A percentile compares a stretch with the other conserved stretches of the same genome.
phyloP scores from a whole-genome alignment of 2,797 vertebrate species.

The Microchirus variegatus region DNA sequence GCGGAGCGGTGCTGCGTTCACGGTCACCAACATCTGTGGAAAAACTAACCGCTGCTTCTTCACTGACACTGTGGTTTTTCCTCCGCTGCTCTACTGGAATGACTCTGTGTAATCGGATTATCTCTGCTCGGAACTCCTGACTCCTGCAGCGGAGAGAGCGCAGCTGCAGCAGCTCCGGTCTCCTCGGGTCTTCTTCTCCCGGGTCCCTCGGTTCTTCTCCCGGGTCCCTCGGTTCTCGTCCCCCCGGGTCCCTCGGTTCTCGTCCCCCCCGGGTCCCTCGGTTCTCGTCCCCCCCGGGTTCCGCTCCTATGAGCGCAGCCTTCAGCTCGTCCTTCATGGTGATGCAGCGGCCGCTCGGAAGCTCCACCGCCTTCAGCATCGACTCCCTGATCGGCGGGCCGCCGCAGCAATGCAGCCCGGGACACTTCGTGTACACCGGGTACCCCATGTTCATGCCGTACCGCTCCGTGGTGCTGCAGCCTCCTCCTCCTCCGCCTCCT shows the following conservation, averaged over 20 bases:
- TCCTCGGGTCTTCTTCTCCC: slow-evolving; percentile 9
- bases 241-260: neutral
- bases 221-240: slow-evolving; percentile 2
- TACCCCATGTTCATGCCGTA: slow-evolving; percentile 99
- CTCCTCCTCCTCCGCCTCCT: slow-evolving; percentile 87
- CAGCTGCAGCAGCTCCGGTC: slow-evolving; percentile 6
- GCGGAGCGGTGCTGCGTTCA: neutral
- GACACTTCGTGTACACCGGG: slow-evolving; percentile 93
- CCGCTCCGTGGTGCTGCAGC: slow-evolving; percentile 92
- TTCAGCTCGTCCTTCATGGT: slow-evolving; percentile 90
- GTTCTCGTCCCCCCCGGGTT: slow-evolving; percentile 7
- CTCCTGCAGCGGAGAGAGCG: slow-evolving; percentile 16
- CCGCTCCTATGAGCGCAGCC: slow-evolving; percentile 88
- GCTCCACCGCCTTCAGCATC: slow-evolving; percentile 95
- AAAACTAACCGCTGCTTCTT: neutral
- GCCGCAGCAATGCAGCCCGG: slow-evolving; percentile 87
- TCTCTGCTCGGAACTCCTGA: slow-evolving; percentile 24
- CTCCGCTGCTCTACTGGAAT: slow-evolving; percentile 45
- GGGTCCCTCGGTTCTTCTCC: slow-evolving; percentile 17
- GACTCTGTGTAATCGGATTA: slow-evolving; percentile 39
- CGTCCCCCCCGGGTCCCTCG: slow-evolving; percentile 18
- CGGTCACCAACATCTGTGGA: neutral
- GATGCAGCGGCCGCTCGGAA: slow-evolving; percentile 97
- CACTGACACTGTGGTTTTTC: neutral
- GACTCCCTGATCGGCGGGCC: slow-evolving; percentile 95